Percentiles rank a stretch among this genome's conserved stretches.
These are phyloP conservation scores for Nyctibius grandis DNA, from an alignment of 2,797 vertebrate genomes.

Conservation along the genomic window DNA sequence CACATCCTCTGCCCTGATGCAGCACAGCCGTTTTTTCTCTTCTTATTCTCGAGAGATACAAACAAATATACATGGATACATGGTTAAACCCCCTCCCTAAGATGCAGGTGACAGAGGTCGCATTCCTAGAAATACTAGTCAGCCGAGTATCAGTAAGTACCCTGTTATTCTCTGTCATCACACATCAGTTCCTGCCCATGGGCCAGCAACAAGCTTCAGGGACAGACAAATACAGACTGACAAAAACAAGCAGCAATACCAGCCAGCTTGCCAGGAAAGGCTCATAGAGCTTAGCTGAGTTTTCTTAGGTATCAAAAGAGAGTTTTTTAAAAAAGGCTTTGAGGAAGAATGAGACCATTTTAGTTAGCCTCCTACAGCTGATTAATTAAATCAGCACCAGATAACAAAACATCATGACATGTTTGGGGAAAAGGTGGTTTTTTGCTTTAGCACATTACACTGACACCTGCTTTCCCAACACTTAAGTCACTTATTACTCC, in stretches of 20 bases:
- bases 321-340: background rate
- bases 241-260: background rate
- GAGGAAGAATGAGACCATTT: background rate
- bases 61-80: background rate
- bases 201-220: background rate
- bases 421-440: background rate
- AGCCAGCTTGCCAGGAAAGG: background rate
- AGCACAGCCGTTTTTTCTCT: background rate
- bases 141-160: background rate
- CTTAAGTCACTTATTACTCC: background rate
- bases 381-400: background rate
- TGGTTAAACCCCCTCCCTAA: background rate
- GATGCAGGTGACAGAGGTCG: background rate
- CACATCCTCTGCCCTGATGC: background rate
- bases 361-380: background rate
- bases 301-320: background rate
- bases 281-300: background rate
- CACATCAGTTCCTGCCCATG: background rate
- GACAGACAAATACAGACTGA: background rate
- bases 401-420: background rate
- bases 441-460: background rate
- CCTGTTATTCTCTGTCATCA: background rate
- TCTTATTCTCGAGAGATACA: background rate
- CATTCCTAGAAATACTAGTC: slow-evolving; percentile 16
- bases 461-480: background rate